These are phyloP conservation scores for Sarcophilus harrisii DNA, from an alignment of 2,797 vertebrate species.

Conservation along the genomic window DNA sequence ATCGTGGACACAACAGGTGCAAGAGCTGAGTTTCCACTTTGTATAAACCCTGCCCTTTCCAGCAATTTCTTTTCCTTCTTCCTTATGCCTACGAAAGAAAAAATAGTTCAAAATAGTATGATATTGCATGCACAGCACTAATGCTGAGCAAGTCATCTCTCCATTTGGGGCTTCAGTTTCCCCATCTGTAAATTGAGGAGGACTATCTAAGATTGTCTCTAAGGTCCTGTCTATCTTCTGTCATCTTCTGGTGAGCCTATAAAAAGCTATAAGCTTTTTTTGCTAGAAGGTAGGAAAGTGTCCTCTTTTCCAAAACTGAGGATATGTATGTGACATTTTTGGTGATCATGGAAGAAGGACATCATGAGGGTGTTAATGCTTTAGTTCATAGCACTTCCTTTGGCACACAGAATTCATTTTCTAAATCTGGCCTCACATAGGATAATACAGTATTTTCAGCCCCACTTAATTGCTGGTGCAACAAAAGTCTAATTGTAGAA, in stretches of 20 bases:
- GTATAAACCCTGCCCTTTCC: slow-evolving; percentile 84
- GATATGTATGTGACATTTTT: background rate
- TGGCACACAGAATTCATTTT: background rate
- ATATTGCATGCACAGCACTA: background rate
- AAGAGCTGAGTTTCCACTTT: slow-evolving; percentile 86
- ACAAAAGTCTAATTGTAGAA: slow-evolving; percentile 10
- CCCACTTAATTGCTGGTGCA: background rate
- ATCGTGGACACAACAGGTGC: slow-evolving; percentile 83
- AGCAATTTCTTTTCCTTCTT: slow-evolving; percentile 85
- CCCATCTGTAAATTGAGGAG: background rate
- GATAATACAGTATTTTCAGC: background rate
- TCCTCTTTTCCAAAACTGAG: background rate
- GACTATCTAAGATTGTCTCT: background rate
- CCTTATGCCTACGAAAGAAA: slow-evolving; percentile 83
- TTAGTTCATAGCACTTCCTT: background rate
- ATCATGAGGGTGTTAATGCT: background rate
- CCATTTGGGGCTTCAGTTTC: background rate
- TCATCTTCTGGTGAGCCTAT: background rate
- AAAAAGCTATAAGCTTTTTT: background rate
- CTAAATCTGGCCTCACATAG: background rate
- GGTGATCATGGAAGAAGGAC: background rate
- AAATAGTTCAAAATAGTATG: background rate
- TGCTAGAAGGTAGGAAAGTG: background rate
- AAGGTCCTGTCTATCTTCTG: background rate
- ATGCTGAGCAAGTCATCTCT: background rate